phyloP scores from a whole-genome alignment of 2,888 invertebrate genomes.

The Heliconius erato region DNA sequence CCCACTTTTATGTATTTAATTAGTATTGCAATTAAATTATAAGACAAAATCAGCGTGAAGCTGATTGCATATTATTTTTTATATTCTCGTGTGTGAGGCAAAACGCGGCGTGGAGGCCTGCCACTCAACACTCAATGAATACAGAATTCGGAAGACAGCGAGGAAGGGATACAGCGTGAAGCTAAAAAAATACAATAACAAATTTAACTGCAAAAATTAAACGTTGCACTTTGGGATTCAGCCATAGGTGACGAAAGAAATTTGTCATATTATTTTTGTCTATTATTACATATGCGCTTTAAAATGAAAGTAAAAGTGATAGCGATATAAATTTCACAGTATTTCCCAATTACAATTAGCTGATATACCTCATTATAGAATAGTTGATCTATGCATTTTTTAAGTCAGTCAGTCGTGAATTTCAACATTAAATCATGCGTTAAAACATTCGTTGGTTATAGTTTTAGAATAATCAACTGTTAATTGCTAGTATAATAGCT shows the following conservation, averaged over 20 bases:
- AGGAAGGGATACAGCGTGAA: no score
- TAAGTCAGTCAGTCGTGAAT: neutral
- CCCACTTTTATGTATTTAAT: no score
- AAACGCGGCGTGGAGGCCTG: no score
- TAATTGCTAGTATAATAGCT: slow-evolving; percentile 16
- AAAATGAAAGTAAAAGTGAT: neutral
- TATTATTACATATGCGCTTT: neutral
- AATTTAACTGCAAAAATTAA: no score
- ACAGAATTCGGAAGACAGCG: no score
- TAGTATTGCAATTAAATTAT: no score
- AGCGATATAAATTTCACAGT: neutral
- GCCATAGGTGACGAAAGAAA: neutral
- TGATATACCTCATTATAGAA: neutral
- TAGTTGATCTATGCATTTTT: slow-evolving; percentile 1
- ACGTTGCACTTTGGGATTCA: no score
- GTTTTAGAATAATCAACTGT: slow-evolving; percentile 8
- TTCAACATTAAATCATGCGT: slow-evolving; percentile 13
- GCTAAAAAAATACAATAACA: no score
- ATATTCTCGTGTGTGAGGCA: no score
- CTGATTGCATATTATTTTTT: no score
- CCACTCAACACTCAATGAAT: no score
- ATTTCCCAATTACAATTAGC: neutral
- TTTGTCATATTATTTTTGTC: neutral
- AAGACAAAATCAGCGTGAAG: no score
- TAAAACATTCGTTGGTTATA: slow-evolving; percentile 1